Base-by-base conservation (phyloP, 1,140 invertebrate genomes). In the Campoletis sonorensis region DNA sequence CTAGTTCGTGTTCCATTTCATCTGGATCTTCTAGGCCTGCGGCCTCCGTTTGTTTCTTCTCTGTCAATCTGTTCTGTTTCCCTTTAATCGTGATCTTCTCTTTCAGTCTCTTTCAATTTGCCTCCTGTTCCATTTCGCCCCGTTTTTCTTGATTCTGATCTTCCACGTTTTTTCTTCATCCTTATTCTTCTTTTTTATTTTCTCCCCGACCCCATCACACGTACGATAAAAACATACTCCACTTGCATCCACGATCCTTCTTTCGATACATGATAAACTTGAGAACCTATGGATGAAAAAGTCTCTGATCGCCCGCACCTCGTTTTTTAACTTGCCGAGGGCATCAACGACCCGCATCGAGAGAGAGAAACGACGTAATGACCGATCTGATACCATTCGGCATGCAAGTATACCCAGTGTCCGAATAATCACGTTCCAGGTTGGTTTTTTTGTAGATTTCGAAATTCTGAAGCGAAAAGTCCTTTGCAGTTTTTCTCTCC, bases 301-400 rank as follows among this genome's bases (percentile, higher is more conserved):
- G 3, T 71, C 30, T 7, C 23, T 40, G 68, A 49, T 73, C 37
- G 54, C 54, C 54, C 54, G 18, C 54, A 23, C 18, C 71, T 73
- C 71, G 21, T 40, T 21, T 73, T 73, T 51, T 51, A 73, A 49
- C 71, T 40, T 77, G 79, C 82, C 75, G 75, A 40, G 82, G 82
- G 68, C 77, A 40, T 8, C 7, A n/a, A 3, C 79, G 82, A 79
- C 82, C 82, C 67, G 61, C 61, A 68, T 80, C 73, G 26, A 51
- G 61, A 82, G 61, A 75, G 58, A 79, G 68, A 70, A 79, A 79
- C 27, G 67, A n/a, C 30, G 51, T 77, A 30, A 77, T 26, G 61
- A 33, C 33, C 64, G 40, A 70, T 40, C 33, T 8, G 21, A 73
- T 16, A 49, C 18, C 21, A 49, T 13, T 45, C 1, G 40, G 40